Base-by-base conservation (phyloP, 2,888 invertebrate species). In the Xestia c-nigrum region DNA sequence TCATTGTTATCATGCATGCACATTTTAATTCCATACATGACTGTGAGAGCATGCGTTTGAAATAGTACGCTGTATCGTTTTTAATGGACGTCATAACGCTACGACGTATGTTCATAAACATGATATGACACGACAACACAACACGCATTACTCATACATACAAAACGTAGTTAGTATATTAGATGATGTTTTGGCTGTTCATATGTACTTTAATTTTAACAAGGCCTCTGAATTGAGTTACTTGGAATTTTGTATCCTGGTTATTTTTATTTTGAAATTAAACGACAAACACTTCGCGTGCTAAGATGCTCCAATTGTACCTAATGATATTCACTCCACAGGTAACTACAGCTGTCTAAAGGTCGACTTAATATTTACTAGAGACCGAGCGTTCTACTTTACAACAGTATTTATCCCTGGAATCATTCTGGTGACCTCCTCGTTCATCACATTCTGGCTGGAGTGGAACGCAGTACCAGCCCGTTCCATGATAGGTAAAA, bases 381-480 rank as follows among this genome's bases (percentile, higher is more conserved):
- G 98, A 96, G 98, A 98, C 97, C 97, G 98, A 96, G 98, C 98
- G 91, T 98, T 98, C 97, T 98, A 98, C 97, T 98, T 98, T 97
- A 98, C 98, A 83, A 98, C 98, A 93, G 98, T 98, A 93, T 98
- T 98, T 97, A 98, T 98, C 94, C 98, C 98, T 86, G 98, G 98
- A 92, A 98, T 98, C 91, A 98, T 98, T 94, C 97, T 98, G 96
- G 98, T 98, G 94, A 98, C 98, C 85, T 98, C 98, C 90, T 98
- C 98, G 88, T 97, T 97, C 97, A 98, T 98, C 96, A 98, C 98
- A 84, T 98, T 98, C 97, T 98, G 98, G 98, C 97, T 98, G 95
- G 98, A 98, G 95, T 98, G 98, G 98, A 98, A 98, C 96, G 98
- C 98, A 86, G 98, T 98, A 90, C 98, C 98, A 90, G 98, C 98